Evolutionary conservation across 2,113 vertebrate genomes (phyloP), one percentile per base, ranked within the genome.

Genomic region (Reinhardtius hippoglossoides): DNA sequence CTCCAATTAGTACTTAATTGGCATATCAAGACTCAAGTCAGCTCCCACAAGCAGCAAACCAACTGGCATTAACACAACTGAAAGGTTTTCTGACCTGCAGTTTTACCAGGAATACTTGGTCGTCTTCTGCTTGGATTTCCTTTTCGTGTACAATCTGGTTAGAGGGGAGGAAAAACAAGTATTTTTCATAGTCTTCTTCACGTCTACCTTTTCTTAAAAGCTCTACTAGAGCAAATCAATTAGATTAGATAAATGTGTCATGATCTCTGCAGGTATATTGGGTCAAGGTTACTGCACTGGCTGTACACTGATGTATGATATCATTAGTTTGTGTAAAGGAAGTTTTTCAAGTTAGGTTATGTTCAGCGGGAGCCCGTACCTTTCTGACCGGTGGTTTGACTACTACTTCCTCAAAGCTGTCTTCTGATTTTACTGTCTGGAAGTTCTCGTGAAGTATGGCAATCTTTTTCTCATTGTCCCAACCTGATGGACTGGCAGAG

Each of bases 381-480:
- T 99, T 99, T 94, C 98, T 95, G 81, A 99, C 95, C 9, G 97
- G 97, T 37, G 98, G 98, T 87, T 99, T 98, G 81, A 95, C 96
- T 87, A 99, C 94, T 81, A 96, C 95, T 71, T 99, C 98, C 92
- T 99, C 98, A 92, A 97, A 99, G 89, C 85, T 95, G 92, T 99
- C 96, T 13, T 97, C 96, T 88, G 93, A 88, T 96, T 98, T 99
- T 89, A 99, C 86, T 24, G 95, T 96, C 90, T 98, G 97, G 80
- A 99, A 96, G 87, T 99, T 99, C 92, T 99, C 97, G 24, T 99
- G 96, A 83, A 99, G 92, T 91, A 99, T 99, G 89, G 96, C 96
- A 74, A 99, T 99, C 94, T 99, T 99, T 92, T 99, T 99, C 90
- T 99, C 97, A 56, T 99, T 99, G 95, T 99, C 98, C 98, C 98